Base-by-base conservation (phyloP, 2,888 invertebrate genomes). In the Arge pagana region DNA sequence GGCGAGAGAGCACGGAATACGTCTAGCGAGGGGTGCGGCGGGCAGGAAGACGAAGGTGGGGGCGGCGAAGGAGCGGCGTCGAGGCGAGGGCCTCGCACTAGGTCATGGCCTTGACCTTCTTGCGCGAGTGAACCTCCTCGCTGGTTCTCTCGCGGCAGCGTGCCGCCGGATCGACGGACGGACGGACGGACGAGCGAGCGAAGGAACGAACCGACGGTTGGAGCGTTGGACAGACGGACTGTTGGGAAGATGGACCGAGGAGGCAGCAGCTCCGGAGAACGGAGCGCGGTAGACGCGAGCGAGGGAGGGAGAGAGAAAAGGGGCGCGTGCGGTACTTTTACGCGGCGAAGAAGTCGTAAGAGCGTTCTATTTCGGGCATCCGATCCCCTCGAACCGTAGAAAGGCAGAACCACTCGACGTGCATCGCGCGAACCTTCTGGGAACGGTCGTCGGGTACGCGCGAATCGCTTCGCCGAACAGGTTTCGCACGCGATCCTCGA, bases 41-140 rank as follows among this genome's bases (percentile, higher is more conserved):
- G 11, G 11, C 18, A 8, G 31, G n/a, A 48, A 19, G 26, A 31
- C 33, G 35, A 50, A 65, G 58, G 60, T 53, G 59, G 48, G 56
- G 54, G 56, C 36, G 52, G 50, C 50, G 57, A 57, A 61, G 59
- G 33, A 45, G 45, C 45, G 45, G 45, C 45, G 45, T 26, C 21
- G 33, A 33, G 45, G 45, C 64, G 65, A 67, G 57, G 69, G 71
- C 69, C 71, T 68, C 70, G 57, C 64, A 72, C 68, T 72, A 61
- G 72, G 71, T 72, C 70, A 60, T 64, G 70, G 72, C 72, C 72
- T 72, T 72, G 72, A 72, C 72, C 70, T 70, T 67, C 63, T 71
- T 69, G 60, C 60, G 64, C 64, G 64, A 63, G n/a, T n/a, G 67
- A 67, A 70, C 64, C 64, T 61, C 66, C 64, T 61, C 66, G 62